Conservation (phyloP, 2,113 vertebrate genomes). For the Crotalus viridis region DNA sequence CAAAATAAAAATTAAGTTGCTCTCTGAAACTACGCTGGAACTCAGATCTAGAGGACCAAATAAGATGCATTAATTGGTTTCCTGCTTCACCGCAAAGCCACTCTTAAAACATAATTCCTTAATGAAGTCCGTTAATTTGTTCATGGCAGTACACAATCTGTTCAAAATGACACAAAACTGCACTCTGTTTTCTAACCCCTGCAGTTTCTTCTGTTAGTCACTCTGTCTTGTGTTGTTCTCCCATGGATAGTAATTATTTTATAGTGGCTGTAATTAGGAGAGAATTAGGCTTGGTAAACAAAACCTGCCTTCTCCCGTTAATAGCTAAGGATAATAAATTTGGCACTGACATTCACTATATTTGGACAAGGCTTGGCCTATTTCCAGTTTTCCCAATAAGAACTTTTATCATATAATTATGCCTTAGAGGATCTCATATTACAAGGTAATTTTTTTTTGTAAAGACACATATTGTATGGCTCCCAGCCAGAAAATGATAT, state of each 20-base stretch:
- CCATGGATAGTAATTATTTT: slow-evolving; percentile 98
- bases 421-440: slow-evolving; percentile 81
- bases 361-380: slow-evolving; percentile 89
- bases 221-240: slow-evolving; percentile 83
- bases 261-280: slow-evolving; percentile 93
- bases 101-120: slow-evolving; percentile 84
- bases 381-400: slow-evolving; percentile 86
- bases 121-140: slow-evolving; percentile 86
- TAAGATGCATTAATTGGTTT: slow-evolving; percentile 80
- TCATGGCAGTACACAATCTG: slow-evolving; percentile 82
- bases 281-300: slow-evolving; percentile 97
- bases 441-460: slow-evolving; percentile 81
- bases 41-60: slow-evolving; percentile 72
- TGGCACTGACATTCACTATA: slow-evolving; percentile 86
- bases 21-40: slow-evolving; percentile 65
- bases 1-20: slow-evolving; percentile 62
- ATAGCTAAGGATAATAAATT: slow-evolving; percentile 93
- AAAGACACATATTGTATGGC: slow-evolving; percentile 84
- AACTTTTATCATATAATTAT: slow-evolving; percentile 87
- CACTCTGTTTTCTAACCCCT: slow-evolving; percentile 83
- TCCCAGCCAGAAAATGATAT: slow-evolving; percentile 81
- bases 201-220: slow-evolving; percentile 84
- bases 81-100: slow-evolving; percentile 75
- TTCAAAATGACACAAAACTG: slow-evolving; percentile 80
- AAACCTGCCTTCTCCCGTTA: slow-evolving; percentile 92